Evolutionary conservation across 2,797 vertebrate genomes (phyloP).

Genomic region (Mormyrus hasselquistii): DNA sequence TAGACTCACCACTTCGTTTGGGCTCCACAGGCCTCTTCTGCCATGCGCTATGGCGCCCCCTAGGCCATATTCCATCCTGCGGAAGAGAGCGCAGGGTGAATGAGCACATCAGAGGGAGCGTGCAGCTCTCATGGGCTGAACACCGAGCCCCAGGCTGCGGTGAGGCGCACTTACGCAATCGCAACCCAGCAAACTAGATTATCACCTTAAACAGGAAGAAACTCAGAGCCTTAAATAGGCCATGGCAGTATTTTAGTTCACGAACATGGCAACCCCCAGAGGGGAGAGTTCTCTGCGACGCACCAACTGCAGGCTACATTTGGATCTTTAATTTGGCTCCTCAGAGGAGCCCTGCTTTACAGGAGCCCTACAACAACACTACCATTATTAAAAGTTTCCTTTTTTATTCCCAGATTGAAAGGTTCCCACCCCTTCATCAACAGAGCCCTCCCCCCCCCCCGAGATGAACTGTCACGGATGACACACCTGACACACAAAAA

Average conservation of each 20-base stretch:
- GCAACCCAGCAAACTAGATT: neutral
- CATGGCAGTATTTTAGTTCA: neutral
- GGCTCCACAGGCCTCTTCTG: slow-evolving; percentile 54
- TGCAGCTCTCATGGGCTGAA: neutral
- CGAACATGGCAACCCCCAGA: neutral
- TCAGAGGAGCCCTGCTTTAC: neutral
- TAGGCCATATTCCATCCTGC: slow-evolving; percentile 64
- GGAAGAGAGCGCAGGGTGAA: neutral
- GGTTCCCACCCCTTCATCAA: slow-evolving; percentile 12
- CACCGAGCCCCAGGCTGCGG: neutral
- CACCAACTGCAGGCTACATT: slow-evolving; percentile 1
- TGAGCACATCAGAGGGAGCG: neutral
- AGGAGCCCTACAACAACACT: neutral
- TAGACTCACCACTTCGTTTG: slow-evolving; percentile 58
- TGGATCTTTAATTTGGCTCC: slow-evolving; percentile 4
- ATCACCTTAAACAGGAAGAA: slow-evolving; percentile 1
- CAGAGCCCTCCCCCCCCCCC: neutral
- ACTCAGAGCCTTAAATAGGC: neutral
- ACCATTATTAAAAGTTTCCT: neutral
- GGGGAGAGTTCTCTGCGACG: neutral
- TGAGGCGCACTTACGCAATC: neutral
- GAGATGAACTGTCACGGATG: slow-evolving; percentile 3
- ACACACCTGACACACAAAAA: slow-evolving; percentile 14
- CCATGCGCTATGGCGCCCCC: slow-evolving; percentile 51
- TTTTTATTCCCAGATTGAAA: slow-evolving; percentile 10